Evolutionary conservation across 1,140 invertebrate genomes (phyloP), one percentile per base, ranked within the genome.

Genomic region (Papilio machaon): DNA sequence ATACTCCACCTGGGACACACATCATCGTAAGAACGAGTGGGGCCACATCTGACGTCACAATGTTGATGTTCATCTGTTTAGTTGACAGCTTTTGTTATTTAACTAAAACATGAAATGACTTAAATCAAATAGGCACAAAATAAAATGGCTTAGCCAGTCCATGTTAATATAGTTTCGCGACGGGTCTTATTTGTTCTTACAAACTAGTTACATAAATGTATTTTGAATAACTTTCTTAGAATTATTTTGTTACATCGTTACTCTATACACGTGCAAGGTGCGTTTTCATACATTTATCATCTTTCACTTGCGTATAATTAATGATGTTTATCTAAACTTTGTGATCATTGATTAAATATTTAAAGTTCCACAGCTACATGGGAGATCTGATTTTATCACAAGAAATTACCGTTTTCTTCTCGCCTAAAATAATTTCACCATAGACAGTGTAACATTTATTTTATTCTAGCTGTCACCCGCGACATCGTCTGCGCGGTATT

Each of bases 381-480:
- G 54, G 54, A 58, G 54, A 58, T n/a, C 17, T 58, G 54, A 58
- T 58, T 6, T n/a, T 58, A 58, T 58, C 54, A 58, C 7, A 6
- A 17, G n/a, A 58, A 58, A 58, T 58, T 58, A 58, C 54, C 54
- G 54, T 58, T 58, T 58, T n/a, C 54, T 58, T 58, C 54, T 58
- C 54, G 54, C n/a, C 17, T 58, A n/a, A 54, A 58, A 58, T 58
- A 54, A 54, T 54, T 58, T 58, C n/a, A 58, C 6, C n/a, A 58
- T 58, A 58, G 54, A 58, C 54, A 58, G 54, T 2, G 54, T 58
- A 58, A 58, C n/a, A 58, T 19, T 54, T 58, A 43, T 43, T 43
- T 43, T 43, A 43, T 6, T 43, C 7, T 43, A 30, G 23, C 23
- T 30, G 23, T 30, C 23, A 30, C 23, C 23, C 23, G 23, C 23